Conservation (phyloP, 2,797 vertebrate genomes). For the Sebastes reedi region DNA sequence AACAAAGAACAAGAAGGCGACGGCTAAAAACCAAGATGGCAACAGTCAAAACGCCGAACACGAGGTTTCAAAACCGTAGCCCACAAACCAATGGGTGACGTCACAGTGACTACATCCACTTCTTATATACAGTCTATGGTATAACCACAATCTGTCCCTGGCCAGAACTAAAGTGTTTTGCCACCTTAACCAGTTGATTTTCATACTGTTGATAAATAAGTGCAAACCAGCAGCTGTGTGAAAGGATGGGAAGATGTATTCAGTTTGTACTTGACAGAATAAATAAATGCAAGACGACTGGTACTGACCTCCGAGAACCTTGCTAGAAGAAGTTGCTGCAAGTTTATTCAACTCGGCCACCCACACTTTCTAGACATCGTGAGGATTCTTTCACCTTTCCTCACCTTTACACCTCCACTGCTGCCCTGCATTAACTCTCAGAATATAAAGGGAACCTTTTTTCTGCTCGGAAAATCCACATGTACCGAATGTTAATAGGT, state of each 20-base stretch:
- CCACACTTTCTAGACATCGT: neutral
- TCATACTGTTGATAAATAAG: neutral
- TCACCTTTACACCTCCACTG: neutral
- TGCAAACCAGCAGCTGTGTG: neutral
- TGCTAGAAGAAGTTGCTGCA: neutral
- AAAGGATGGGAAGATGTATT: neutral
- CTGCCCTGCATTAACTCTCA: conserved; percentile 10
- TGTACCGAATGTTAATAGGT: neutral
- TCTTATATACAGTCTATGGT: neutral
- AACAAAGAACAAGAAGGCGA: too few relatives aligned
- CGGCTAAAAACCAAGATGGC: too few relatives aligned
- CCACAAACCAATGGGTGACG: too few relatives aligned
- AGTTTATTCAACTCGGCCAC: conserved; percentile 5
- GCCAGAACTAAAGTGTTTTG: neutral
- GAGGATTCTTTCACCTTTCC: neutral
- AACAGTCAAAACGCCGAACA: too few relatives aligned
- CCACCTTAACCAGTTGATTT: neutral
- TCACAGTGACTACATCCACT: neutral
- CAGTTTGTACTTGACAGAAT: neutral
- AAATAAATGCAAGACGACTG: neutral
- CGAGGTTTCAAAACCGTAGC: rapidly evolving
- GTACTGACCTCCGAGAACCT: neutral
- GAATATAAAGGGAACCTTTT: neutral
- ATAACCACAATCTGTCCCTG: neutral
- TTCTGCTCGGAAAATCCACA: neutral